Conservation (phyloP, 2,888 invertebrate species). For the Caprella mutica region DNA sequence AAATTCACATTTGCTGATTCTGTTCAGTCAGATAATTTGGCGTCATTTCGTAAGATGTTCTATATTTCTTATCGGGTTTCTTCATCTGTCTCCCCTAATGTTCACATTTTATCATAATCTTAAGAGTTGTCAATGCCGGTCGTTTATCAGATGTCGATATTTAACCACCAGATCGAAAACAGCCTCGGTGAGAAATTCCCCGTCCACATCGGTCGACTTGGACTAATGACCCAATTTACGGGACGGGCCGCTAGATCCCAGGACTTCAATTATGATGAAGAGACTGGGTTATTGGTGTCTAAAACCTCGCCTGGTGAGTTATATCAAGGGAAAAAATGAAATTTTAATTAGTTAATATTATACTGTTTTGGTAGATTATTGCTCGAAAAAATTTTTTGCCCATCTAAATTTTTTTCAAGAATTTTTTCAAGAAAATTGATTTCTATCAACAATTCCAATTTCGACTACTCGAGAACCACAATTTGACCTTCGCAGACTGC, state of each 20-base stretch:
- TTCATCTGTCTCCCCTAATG: too few relatives aligned
- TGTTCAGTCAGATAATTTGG: too few relatives aligned
- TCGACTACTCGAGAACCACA: neutral
- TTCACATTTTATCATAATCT: too few relatives aligned
- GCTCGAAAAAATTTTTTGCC: neutral
- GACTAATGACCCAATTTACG: constrained; percentile 69
- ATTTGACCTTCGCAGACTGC: neutral
- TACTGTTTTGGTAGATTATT: neutral
- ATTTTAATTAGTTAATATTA: too few relatives aligned
- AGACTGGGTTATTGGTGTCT: constrained; percentile 59
- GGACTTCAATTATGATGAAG: constrained; percentile 80
- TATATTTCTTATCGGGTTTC: too few relatives aligned
- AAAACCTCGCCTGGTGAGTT: constrained; percentile 36
- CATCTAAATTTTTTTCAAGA: neutral
- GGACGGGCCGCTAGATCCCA: constrained; percentile 69
- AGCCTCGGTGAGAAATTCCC: constrained; percentile 87
- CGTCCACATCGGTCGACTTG: constrained; percentile 82
- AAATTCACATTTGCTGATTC: too few relatives aligned
- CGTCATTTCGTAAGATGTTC: too few relatives aligned
- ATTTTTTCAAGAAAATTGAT: neutral
- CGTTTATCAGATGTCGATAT: too few relatives aligned
- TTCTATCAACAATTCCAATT: neutral
- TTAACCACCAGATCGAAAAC: constrained; percentile 60
- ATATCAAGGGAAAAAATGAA: too few relatives aligned
- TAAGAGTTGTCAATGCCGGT: too few relatives aligned